These are phyloP conservation scores for Sebastes minor DNA, from an alignment of 2,797 vertebrate species.

Conservation along the genomic window DNA sequence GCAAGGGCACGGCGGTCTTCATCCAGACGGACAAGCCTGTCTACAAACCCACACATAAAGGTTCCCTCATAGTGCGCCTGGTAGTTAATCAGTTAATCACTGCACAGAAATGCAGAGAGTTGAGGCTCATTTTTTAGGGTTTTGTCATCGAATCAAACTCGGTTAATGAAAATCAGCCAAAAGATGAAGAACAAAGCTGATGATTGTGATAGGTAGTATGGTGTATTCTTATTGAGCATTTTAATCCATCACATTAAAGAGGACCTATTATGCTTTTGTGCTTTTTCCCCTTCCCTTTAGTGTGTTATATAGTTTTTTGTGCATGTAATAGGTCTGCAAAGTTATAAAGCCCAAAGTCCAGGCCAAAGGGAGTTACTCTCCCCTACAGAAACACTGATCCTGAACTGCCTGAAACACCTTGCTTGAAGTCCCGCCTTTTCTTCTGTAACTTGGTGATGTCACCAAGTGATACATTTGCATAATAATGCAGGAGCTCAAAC, in stretches of 20 bases:
- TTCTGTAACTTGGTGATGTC: too few relatives aligned
- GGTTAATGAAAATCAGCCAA: not conserved
- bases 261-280: too few relatives aligned
- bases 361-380: too few relatives aligned
- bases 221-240: not conserved
- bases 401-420: too few relatives aligned
- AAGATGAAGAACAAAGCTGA: not conserved
- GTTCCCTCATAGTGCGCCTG: constrained; percentile 73
- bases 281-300: too few relatives aligned
- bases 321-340: too few relatives aligned
- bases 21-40: constrained; percentile 95
- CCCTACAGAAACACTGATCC: too few relatives aligned
- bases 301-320: too few relatives aligned
- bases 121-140: not conserved
- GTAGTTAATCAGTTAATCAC: constrained; percentile 43
- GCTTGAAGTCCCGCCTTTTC: too few relatives aligned
- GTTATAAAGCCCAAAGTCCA: too few relatives aligned
- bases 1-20: constrained; percentile 91
- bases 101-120: constrained; percentile 38
- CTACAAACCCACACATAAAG: constrained; percentile 93
- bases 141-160: not conserved
- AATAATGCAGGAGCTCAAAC: too few relatives aligned
- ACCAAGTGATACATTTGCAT: too few relatives aligned
- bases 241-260: not conserved
- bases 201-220: not conserved